phyloP scores from a whole-genome alignment of 2,888 invertebrate species.

The Eumacrocentrus americanus region DNA sequence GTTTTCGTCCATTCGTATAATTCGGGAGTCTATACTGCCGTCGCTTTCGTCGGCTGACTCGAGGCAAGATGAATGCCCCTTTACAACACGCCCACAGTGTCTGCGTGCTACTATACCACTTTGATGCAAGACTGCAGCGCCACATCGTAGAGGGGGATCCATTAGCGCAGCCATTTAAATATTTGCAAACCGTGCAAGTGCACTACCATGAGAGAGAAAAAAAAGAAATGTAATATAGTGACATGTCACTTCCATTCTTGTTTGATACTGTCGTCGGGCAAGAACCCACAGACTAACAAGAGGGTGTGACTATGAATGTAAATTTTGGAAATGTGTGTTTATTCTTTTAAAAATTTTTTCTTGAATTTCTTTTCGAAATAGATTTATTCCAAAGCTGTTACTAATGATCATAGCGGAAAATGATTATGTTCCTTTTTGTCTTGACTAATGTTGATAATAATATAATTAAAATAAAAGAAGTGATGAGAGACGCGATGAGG shows the following conservation, averaged over 20 bases:
- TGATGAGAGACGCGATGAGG: constrained; percentile 27
- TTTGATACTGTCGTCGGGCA: constrained; percentile 51
- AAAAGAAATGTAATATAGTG: constrained; percentile 57
- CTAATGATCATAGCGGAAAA: too few species aligned
- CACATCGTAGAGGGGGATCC: constrained; percentile 41
- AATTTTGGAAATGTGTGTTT: too few species aligned
- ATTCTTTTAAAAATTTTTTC: too few species aligned
- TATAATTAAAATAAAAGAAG: constrained; percentile 7
- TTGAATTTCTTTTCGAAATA: too few species aligned
- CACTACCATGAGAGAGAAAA: constrained; percentile 47
- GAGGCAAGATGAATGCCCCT: constrained; percentile 53
- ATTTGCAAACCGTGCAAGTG: constrained; percentile 57
- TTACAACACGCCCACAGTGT: constrained; percentile 36
- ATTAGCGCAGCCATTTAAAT: constrained; percentile 60
- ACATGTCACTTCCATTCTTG: constrained; percentile 53
- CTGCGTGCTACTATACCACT: constrained; percentile 43
- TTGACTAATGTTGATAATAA: too few species aligned
- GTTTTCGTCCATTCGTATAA: constrained; percentile 53
- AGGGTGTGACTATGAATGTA: background rate
- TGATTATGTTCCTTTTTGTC: too few species aligned
- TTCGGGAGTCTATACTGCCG: constrained; percentile 43
- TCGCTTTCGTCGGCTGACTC: constrained; percentile 43
- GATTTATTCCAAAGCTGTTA: too few species aligned
- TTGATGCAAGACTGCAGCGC: constrained; percentile 48
- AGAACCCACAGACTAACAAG: background rate